Evolutionary conservation across 2,797 vertebrate species (phyloP).

Genomic region (Micromesistius poutassou): DNA sequence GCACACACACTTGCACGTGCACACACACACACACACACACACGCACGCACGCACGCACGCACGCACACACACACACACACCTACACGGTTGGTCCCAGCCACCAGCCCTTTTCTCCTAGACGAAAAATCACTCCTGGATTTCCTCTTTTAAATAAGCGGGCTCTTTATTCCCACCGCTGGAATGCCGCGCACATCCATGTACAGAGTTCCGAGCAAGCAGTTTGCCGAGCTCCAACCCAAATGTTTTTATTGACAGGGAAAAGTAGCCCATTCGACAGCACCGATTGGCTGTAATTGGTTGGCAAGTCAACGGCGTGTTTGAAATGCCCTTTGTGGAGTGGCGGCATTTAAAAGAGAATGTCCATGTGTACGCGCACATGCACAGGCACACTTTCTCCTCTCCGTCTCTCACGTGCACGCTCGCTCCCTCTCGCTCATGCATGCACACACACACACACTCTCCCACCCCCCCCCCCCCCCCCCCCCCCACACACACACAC

Average conservation of each 20-base stretch:
- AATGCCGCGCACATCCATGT: conserved; percentile 53
- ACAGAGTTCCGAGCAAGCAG: conserved; percentile 42
- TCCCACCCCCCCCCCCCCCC: not conserved
- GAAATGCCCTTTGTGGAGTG: conserved; percentile 71
- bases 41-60: conserved; percentile 26
- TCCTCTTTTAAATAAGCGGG: conserved; percentile 49
- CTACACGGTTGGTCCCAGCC: conserved; percentile 28
- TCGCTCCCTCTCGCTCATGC: conserved; percentile 10
- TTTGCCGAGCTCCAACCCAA: conserved; percentile 59
- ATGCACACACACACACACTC: conserved; percentile 16
- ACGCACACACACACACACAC: conserved; percentile 29
- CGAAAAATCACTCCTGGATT: conserved; percentile 45
- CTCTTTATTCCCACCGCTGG: conserved; percentile 41
- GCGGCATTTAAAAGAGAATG: conserved; percentile 58
- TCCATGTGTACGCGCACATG: conserved; percentile 1
- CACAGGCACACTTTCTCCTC: conserved; percentile 12
- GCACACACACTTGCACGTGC: conserved; percentile 4
- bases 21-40: conserved; percentile 33
- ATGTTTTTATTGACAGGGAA: conserved; percentile 75
- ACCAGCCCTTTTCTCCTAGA: conserved; percentile 17
- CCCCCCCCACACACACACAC: conserved; percentile 39
- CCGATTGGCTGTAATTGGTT: conserved; percentile 71
- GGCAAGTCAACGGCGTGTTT: conserved; percentile 67
- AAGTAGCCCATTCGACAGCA: conserved; percentile 66
- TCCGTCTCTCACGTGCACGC: conserved; percentile 14